Evolutionary conservation across 2,113 vertebrate species (phyloP).

Genomic region (Urocolius indicus): DNA sequence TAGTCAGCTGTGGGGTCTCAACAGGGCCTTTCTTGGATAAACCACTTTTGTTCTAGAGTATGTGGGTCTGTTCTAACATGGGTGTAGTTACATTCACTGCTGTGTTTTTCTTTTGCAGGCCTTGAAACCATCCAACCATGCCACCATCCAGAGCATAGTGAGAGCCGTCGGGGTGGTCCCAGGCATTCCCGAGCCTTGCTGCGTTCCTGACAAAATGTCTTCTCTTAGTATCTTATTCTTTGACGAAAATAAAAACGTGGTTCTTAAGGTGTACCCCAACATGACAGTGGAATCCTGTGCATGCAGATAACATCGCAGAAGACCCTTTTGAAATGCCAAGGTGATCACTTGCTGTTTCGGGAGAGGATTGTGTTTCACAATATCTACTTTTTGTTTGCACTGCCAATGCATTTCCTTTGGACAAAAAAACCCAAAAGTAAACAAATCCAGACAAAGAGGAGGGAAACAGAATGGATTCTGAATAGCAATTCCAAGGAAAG

Average conservation of each 20-base stretch:
- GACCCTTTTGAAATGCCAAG: background rate
- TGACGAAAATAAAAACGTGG: conserved; percentile 95
- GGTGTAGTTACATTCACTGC: background rate
- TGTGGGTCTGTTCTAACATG: fast-evolving
- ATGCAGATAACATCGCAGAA: conserved; percentile 83
- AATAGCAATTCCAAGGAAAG: background rate
- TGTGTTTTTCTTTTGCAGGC: conserved; percentile 73
- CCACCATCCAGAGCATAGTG: conserved; percentile 98
- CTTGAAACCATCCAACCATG: conserved; percentile 95
- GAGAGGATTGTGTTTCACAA: background rate
- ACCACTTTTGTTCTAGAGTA: fast-evolving
- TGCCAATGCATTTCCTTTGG: conserved; percentile 63
- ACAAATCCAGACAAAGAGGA: background rate
- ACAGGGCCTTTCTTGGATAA: background rate
- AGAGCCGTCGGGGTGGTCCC: conserved; percentile 92
- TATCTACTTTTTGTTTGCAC: conserved; percentile 58
- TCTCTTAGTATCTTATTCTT: conserved; percentile 96
- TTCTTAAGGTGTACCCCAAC: conserved; percentile 97
- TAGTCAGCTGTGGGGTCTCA: background rate
- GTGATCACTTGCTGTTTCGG: background rate
- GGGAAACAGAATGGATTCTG: background rate
- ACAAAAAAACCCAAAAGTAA: background rate
- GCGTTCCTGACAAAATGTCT: conserved; percentile 96
- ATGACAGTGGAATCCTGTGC: conserved; percentile 98
- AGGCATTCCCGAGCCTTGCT: conserved; percentile 94